Evolutionary conservation across 2,888 invertebrate species (phyloP).

Genomic region (Ophion slaviceki): DNA sequence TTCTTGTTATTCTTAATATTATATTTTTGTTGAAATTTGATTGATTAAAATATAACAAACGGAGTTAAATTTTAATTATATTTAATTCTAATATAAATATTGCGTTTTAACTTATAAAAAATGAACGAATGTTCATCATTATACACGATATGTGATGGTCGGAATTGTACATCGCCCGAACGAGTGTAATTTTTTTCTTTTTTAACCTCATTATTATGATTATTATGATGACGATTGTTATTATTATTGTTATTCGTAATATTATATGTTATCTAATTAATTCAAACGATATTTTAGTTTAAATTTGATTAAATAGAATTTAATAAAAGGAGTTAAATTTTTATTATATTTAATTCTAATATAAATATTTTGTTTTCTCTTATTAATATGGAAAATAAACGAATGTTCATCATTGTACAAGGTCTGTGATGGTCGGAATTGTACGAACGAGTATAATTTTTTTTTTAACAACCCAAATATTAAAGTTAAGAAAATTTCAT

Average conservation of each 20-base stretch:
- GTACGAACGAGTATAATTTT: neutral
- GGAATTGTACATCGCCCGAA: neutral
- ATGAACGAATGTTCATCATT: neutral
- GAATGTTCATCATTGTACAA: neutral
- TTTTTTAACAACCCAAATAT: neutral
- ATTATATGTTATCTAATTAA: too few species aligned
- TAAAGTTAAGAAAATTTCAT: neutral
- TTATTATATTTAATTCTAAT: too few species aligned
- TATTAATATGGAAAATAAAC: neutral
- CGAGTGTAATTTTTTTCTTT: neutral
- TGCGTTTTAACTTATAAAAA: neutral
- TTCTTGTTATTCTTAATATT: too few species aligned
- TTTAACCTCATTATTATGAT: neutral
- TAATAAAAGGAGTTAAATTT: too few species aligned
- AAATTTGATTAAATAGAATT: too few species aligned
- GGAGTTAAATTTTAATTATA: too few species aligned
- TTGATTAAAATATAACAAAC: too few species aligned
- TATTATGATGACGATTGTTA: too few species aligned
- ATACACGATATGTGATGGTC: neutral
- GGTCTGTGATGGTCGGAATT: neutral
- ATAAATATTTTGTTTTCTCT: neutral
- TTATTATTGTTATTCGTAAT: too few species aligned
- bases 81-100: too few species aligned
- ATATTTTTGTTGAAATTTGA: too few species aligned
- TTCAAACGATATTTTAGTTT: too few species aligned